These are phyloP conservation scores for Carlito syrichta DNA, from an alignment of 2,113 vertebrate species.

Conservation along the genomic window DNA sequence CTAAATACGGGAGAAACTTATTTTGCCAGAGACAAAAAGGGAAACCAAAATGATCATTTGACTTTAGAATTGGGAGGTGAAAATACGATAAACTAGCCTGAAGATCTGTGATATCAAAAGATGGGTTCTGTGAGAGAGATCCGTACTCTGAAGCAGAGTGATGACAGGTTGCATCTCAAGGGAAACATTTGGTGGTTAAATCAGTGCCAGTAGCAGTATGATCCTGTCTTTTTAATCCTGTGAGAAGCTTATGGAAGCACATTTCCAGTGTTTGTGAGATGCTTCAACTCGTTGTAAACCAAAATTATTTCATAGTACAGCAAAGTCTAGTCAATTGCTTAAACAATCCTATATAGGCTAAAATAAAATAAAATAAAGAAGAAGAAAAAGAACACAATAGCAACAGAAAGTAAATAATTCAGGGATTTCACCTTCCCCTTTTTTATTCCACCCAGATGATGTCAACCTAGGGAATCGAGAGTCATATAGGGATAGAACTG, in stretches of 20 bases:
- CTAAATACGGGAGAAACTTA: not conserved
- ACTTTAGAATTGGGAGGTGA: not conserved
- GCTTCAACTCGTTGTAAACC: not conserved
- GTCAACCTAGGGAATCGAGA: constrained; percentile 18
- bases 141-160: not conserved
- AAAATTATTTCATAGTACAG: not conserved
- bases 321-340: not conserved
- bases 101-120: not conserved
- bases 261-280: constrained; percentile 3
- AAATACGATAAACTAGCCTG: not conserved
- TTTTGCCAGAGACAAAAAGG: not conserved
- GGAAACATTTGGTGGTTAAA: not conserved
- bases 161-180: not conserved
- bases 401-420: not conserved
- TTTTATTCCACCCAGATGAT: not conserved
- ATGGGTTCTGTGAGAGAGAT: not conserved
- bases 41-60: constrained; percentile 12
- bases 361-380: not conserved
- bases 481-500: not conserved
- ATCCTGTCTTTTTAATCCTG: not conserved
- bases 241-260: not conserved
- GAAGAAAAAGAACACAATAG: not conserved
- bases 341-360: not conserved
- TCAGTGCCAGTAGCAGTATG: not conserved
- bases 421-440: not conserved